Base-by-base conservation (phyloP, 2,113 vertebrate genomes). In the Herpetotheres cachinnans region DNA sequence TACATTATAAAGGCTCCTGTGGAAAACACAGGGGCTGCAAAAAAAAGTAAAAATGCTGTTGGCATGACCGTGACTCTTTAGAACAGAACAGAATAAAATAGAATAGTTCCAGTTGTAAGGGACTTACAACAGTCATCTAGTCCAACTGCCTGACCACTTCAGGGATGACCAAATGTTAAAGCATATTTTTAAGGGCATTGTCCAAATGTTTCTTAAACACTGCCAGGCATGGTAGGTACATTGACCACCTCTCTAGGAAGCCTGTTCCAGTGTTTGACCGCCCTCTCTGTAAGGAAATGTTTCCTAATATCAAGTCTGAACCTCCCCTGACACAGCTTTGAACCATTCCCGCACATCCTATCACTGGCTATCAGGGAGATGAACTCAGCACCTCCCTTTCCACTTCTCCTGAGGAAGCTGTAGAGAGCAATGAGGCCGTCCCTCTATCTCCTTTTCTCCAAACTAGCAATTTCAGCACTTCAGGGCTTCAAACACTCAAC, bases 271-370 rank as follows among this genome's bases (percentile, higher is more conserved):
- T 47, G 17, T 52, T 70, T 73, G 59, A 70, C 9, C 5, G 36
- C 9, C 3, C 4, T 76, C 22, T 79, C 56, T 61, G 10, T 21
- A 79, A 81, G 18, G 9, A 94, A 78, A 24, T 11, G 1, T 49
- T 86, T 87, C 29, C 21, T 82, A 40, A 47, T 38, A 13, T 20
- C 13, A 47, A 27, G 9, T 82, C 63, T 88, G 56, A 74, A 66
- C 4, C 4, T 66, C 10, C 10, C 11, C 29, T 52, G 29, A 32
- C 4, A 25, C 22, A 70, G 7, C 9, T 92, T 59, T 59, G n/a
- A 71, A 72, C 18, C 4, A 29, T 69, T 67, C 17, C 19, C 21
- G 2, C 2, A 3, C 0, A 0, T n/a, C 8, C 20, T 74, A 9
- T 34, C 17, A 47, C 13, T 52, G 40, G 16, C 17, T 49, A 58